A percentile compares a stretch with the other conserved stretches of the same genome.
Evolutionary conservation across 2,888 invertebrate genomes (phyloP).

Genomic region (Hipparchia sbordonii): DNA sequence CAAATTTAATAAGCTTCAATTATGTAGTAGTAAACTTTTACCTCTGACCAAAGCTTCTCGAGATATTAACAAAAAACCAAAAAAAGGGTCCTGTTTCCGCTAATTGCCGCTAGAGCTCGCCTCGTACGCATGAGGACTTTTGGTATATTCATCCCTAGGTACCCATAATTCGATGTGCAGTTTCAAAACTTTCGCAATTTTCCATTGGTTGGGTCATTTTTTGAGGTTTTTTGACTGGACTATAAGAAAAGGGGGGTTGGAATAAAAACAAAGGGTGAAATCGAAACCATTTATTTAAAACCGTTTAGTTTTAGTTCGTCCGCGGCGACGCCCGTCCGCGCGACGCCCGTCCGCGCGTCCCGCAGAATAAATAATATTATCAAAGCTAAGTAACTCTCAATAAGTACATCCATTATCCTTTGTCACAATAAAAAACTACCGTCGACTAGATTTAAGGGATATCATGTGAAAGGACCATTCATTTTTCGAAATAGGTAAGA

Average conservation of each 20-base stretch:
- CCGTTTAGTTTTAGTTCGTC: conserved; percentile 48
- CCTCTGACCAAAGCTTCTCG: too few species aligned
- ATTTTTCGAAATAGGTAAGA: conserved; percentile 12
- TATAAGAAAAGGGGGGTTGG: background rate
- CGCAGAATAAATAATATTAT: conserved; percentile 56
- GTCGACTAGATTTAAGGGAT: conserved; percentile 53
- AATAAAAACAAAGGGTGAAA: conserved; percentile 54
- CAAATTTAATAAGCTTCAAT: too few species aligned
- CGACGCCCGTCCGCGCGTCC: conserved; percentile 23
- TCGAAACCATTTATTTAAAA: conserved; percentile 69
- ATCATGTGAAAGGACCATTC: conserved; percentile 46
- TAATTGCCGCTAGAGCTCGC: too few species aligned
- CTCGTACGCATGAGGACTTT: too few species aligned
- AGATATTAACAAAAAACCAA: too few species aligned
- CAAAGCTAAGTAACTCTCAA: conserved; percentile 62
- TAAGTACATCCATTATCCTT: conserved; percentile 50
- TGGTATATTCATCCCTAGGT: too few species aligned
- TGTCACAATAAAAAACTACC: conserved; percentile 63
- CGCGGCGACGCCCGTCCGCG: conserved; percentile 24
- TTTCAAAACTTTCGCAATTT: too few species aligned
- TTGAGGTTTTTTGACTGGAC: too few species aligned
- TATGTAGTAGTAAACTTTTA: too few species aligned
- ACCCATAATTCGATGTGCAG: too few species aligned
- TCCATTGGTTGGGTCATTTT: too few species aligned
- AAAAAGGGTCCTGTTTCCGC: too few species aligned